These are phyloP conservation scores for Pyrochroa serraticornis DNA, from an alignment of 2,888 invertebrate genomes.

Conservation along the genomic window DNA sequence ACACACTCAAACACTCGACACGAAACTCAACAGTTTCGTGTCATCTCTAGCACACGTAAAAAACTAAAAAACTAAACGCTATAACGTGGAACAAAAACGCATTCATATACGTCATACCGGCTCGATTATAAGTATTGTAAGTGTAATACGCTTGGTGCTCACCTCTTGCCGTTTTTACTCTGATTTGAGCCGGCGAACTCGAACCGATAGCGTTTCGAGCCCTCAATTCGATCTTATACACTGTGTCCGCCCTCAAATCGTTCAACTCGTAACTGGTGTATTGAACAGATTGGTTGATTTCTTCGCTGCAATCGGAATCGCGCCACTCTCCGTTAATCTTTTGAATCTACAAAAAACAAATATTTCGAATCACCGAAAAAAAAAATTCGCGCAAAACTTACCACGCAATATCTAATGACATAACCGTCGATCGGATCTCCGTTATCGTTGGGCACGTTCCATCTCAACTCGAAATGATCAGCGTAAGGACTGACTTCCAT, in stretches of 20 bases:
- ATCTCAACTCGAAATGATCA: conserved; percentile 80
- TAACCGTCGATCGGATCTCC: conserved; percentile 88
- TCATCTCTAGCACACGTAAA: conserved; percentile 9
- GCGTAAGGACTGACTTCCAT: conserved; percentile 70
- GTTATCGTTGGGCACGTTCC: conserved; percentile 87
- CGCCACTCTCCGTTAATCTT: conserved; percentile 74
- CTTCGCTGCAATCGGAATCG: conserved; percentile 62
- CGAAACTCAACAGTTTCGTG: conserved; percentile 6
- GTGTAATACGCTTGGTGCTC: conserved; percentile 60
- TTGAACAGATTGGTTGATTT: conserved; percentile 67
- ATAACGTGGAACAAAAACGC: conserved; percentile 25
- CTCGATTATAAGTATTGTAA: conserved; percentile 35
- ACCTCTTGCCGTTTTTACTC: conserved; percentile 88
- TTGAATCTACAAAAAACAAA: conserved; percentile 61
- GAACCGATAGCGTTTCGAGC: conserved; percentile 87
- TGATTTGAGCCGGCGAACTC: conserved; percentile 77
- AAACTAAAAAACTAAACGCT: conserved; percentile 34
- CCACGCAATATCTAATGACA: conserved; percentile 79
- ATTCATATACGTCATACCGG: conserved; percentile 15
- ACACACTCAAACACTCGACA: conserved; percentile 29
- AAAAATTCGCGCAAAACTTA: conserved; percentile 58
- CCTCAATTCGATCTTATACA: conserved; percentile 81
- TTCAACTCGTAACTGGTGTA: conserved; percentile 72
- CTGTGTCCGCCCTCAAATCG: conserved; percentile 75
- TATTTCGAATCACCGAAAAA: background rate